Conservation (phyloP, 2,113 vertebrate genomes). For the Coreoperca whiteheadi region DNA sequence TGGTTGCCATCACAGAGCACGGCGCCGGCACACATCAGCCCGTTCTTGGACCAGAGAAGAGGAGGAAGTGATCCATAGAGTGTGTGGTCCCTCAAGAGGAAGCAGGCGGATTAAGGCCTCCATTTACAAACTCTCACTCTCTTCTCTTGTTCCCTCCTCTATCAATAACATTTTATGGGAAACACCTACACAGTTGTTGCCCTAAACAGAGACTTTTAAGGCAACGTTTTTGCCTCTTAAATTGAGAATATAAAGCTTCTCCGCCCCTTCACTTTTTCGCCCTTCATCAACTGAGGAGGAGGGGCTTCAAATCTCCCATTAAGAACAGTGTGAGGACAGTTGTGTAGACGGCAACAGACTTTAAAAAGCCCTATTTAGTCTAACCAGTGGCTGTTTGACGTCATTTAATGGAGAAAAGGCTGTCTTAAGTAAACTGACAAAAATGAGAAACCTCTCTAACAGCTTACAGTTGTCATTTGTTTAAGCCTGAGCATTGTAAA, state of each 20-base stretch:
- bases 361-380: conserved; percentile 78
- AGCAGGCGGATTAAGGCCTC: conserved; percentile 49
- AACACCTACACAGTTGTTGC: conserved; percentile 66
- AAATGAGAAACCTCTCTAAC: conserved; percentile 74
- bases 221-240: conserved; percentile 67
- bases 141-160: conserved; percentile 47
- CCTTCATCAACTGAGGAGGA: conserved; percentile 50
- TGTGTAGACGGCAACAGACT: conserved; percentile 64
- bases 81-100: conserved; percentile 69
- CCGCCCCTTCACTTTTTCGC: conserved; percentile 41
- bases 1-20: conserved; percentile 77
- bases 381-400: conserved; percentile 75
- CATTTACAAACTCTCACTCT: conserved; percentile 66
- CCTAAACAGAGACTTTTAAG: conserved; percentile 83
- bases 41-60: conserved; percentile 50
- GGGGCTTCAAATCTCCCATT: conserved; percentile 68
- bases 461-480: conserved; percentile 79
- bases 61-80: conserved; percentile 76
- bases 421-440: conserved; percentile 80
- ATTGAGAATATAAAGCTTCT: conserved; percentile 71
- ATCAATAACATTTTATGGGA: conserved; percentile 74
- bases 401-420: conserved; percentile 78
- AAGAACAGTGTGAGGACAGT: conserved; percentile 65
- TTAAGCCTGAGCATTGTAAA: conserved; percentile 75
- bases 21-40: conserved; percentile 61